Percentiles rank a stretch among this genome's conserved stretches.
Conservation (phyloP, 2,113 vertebrate species). For the Lepidothrix coronata region DNA sequence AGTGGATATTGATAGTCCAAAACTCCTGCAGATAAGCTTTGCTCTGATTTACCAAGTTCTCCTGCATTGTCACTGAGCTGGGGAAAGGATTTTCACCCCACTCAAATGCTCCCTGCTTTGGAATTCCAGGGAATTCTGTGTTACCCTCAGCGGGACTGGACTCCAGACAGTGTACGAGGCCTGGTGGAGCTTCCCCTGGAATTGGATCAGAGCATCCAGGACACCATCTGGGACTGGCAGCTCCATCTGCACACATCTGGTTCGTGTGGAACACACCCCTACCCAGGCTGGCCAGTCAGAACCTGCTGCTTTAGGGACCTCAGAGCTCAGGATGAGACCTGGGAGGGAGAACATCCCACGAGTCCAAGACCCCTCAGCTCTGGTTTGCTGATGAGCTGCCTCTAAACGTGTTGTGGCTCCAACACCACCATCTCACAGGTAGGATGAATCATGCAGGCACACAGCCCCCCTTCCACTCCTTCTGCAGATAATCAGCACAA, state of each 20-base stretch:
- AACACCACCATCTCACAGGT: not conserved
- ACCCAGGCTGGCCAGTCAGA: not conserved
- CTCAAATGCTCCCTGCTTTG: not conserved
- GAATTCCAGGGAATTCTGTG: not conserved
- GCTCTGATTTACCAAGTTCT: not conserved
- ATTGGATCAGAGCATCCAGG: not conserved
- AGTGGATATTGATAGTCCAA: not conserved
- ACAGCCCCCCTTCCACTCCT: not conserved
- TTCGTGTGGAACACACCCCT: not conserved
- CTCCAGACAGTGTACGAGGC: fast-evolving
- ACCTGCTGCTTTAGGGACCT: not conserved
- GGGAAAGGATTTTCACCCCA: not conserved
- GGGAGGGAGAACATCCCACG: not conserved
- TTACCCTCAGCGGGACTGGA: not conserved
- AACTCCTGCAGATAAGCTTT: not conserved
- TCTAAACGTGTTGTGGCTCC: not conserved
- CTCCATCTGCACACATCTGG: not conserved
- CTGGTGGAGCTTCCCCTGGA: not conserved
- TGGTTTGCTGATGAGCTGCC: not conserved
- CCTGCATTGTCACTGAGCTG: not conserved
- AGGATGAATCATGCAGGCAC: not conserved
- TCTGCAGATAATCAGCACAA: not conserved
- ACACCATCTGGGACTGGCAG: not conserved
- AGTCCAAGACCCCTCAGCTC: not conserved
- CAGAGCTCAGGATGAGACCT: not conserved